These are phyloP conservation scores for Centropus bengalensis DNA, from an alignment of 2,113 vertebrate species.

Conservation along the genomic window DNA sequence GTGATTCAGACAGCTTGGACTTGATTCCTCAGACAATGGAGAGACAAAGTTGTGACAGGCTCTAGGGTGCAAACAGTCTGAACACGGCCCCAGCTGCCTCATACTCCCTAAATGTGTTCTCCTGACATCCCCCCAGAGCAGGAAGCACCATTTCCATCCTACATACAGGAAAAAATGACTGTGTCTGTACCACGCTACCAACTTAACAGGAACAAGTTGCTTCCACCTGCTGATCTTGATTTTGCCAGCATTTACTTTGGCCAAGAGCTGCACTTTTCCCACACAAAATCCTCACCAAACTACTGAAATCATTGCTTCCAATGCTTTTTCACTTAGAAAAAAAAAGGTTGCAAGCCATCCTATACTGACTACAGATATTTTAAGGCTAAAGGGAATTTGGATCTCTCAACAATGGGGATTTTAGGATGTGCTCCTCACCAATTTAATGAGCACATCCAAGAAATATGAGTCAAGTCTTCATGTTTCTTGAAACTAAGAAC, in stretches of 20 bases:
- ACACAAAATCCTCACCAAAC: not conserved
- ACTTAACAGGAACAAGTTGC: not conserved
- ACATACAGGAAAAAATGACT: constrained; percentile 3
- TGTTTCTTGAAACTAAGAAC: constrained; percentile 29
- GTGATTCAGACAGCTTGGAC: constrained; percentile 44
- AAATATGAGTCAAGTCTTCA: constrained; percentile 43
- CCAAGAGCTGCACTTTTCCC: not conserved
- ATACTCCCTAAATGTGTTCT: not conserved
- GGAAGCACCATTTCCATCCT: not conserved
- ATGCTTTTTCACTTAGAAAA: not conserved
- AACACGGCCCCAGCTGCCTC: not conserved
- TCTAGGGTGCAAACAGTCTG: not conserved
- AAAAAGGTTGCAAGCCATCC: not conserved
- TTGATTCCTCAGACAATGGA: constrained; percentile 32
- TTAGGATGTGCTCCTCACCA: constrained; percentile 19
- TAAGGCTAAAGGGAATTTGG: constrained; percentile 12
- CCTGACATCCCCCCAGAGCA: not conserved
- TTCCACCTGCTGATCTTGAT: not conserved
- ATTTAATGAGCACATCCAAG: constrained; percentile 7
- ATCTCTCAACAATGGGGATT: constrained; percentile 42
- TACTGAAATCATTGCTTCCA: not conserved
- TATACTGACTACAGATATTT: not conserved
- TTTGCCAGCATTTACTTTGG: constrained; percentile 42
- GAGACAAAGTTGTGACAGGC: constrained; percentile 35
- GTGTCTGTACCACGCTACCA: not conserved